Percentiles rank a stretch among this genome's conserved stretches.
phyloP scores from a whole-genome alignment of 2,113 vertebrate species.

The Turdus rufiventris region DNA sequence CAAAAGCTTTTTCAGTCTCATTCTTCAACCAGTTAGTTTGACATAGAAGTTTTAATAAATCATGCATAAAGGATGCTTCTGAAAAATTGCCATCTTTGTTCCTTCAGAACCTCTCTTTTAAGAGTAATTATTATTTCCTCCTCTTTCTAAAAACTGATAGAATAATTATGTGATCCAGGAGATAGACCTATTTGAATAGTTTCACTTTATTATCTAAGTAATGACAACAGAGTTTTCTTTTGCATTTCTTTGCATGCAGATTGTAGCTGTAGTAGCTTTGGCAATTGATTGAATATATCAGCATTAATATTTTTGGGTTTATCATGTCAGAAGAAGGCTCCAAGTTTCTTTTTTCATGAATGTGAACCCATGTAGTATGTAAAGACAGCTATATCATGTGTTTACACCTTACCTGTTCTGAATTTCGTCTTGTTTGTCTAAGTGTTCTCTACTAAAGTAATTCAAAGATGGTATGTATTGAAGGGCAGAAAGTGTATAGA shows the following conservation, averaged over 20 bases:
- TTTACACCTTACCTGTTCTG: neutral
- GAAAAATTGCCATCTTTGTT: neutral
- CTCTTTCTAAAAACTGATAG: neutral
- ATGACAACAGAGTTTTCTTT: neutral
- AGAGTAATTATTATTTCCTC: neutral
- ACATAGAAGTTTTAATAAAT: neutral
- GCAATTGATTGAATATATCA: neutral
- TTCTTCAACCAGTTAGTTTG: neutral
- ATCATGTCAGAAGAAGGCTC: neutral
- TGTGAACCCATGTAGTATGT: neutral
- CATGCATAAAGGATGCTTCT: neutral
- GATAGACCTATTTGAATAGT: neutral
- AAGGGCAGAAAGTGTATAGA: neutral
- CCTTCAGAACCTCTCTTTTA: neutral
- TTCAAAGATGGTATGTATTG: neutral
- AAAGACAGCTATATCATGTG: neutral
- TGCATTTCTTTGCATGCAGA: neutral
- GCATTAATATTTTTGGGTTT: neutral
- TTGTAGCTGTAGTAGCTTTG: neutral
- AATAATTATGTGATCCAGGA: neutral
- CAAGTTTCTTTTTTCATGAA: neutral
- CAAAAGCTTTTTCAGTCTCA: neutral
- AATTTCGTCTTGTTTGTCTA: neutral
- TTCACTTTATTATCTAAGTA: neutral
- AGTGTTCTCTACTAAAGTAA: neutral